These are phyloP conservation scores for Triops longicaudatus DNA, from an alignment of 1,140 invertebrate species.

Conservation along the genomic window DNA sequence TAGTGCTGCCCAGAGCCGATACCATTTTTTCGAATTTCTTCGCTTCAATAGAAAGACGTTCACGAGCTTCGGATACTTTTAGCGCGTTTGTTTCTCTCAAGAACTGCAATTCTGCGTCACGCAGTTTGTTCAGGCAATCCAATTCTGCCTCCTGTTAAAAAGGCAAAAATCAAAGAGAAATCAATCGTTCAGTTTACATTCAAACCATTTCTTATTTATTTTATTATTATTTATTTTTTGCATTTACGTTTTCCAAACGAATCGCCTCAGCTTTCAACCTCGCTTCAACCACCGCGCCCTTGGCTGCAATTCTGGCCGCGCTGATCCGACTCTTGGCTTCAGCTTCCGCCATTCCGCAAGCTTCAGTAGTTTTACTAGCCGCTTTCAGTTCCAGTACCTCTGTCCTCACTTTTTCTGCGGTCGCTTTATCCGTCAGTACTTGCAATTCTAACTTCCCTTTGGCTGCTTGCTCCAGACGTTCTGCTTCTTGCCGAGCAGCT, in stretches of 20 bases:
- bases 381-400: constrained; percentile 44
- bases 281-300: constrained; percentile 46
- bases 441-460: constrained; percentile 45
- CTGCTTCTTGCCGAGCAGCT: constrained; percentile 46
- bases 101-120: constrained; percentile 45
- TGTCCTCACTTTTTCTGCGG: constrained; percentile 43
- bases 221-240: neutral
- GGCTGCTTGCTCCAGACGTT: constrained; percentile 46
- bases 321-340: constrained; percentile 45
- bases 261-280: constrained; percentile 43
- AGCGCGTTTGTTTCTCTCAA: constrained; percentile 42
- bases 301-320: constrained; percentile 44
- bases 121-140: constrained; percentile 40
- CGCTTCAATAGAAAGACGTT: constrained; percentile 42
- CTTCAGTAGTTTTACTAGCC: constrained; percentile 39
- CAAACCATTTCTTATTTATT: too few species aligned
- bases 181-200: too few species aligned
- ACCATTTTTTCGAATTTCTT: constrained; percentile 45
- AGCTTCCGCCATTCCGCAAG: constrained; percentile 45
- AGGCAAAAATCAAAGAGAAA: too few species aligned
- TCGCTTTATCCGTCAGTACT: constrained; percentile 44
- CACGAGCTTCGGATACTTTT: constrained; percentile 40
- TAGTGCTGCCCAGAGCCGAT: constrained; percentile 42
- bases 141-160: constrained; percentile 44
- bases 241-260: constrained; percentile 45